Evolutionary conservation across 2,888 invertebrate genomes (phyloP).

Genomic region (Noctua janthina): DNA sequence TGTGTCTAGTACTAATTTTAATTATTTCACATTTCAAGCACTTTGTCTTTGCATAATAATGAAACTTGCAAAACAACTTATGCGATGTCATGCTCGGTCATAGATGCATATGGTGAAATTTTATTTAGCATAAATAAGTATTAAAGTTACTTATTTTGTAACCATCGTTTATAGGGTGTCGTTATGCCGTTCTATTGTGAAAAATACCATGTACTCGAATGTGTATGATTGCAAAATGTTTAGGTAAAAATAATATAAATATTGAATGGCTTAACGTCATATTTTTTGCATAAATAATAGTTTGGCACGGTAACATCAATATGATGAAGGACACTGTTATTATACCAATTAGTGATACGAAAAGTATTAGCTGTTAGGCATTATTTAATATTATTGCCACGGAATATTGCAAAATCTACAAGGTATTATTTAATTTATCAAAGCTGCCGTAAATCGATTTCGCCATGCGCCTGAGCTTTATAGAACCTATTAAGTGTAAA

Average conservation of each 20-base stretch:
- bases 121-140: constrained; percentile 46
- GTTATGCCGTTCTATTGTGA: constrained; percentile 21
- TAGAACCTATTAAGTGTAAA: background rate
- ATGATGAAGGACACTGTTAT: constrained; percentile 53
- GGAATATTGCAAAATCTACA: constrained; percentile 2
- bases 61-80: constrained; percentile 66
- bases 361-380: constrained; percentile 33
- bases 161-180: constrained; percentile 21
- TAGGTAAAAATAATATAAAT: constrained; percentile 39
- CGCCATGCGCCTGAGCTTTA: background rate
- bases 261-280: constrained; percentile 20
- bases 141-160: constrained; percentile 30
- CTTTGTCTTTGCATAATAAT: constrained; percentile 67
- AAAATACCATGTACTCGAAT: constrained; percentile 7
- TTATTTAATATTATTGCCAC: constrained; percentile 14
- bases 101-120: constrained; percentile 54
- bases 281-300: constrained; percentile 46
- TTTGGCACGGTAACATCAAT: constrained; percentile 54
- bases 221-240: constrained; percentile 17
- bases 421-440: constrained; percentile 15
- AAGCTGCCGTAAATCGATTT: constrained; percentile 16
- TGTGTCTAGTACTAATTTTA: constrained; percentile 48
- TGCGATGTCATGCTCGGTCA: constrained; percentile 67
- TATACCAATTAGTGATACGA: constrained; percentile 46
- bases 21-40: constrained; percentile 57